Conservation (phyloP, 1,140 invertebrate species). For the Drosophila bipectinata region DNA sequence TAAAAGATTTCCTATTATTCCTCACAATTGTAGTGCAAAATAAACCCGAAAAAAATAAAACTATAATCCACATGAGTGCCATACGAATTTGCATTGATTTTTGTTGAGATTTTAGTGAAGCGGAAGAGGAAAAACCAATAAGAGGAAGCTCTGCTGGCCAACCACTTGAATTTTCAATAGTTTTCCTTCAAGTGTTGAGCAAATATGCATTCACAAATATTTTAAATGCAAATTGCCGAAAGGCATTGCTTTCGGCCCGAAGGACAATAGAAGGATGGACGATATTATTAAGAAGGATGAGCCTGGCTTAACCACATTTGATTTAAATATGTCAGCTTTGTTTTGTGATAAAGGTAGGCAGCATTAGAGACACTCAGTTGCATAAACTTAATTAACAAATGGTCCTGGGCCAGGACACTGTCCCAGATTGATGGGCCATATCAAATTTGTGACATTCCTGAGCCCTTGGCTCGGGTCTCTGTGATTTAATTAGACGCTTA, state of each 20-base stretch:
- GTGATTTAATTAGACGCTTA: slow-evolving; percentile 78
- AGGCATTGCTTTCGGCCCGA: background rate
- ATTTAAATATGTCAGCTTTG: slow-evolving; percentile 57
- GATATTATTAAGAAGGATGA: background rate
- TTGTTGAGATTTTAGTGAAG: slow-evolving; percentile 46
- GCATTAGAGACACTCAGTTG: slow-evolving; percentile 37
- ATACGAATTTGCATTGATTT: slow-evolving; percentile 70
- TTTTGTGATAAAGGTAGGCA: slow-evolving; percentile 56
- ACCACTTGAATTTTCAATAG: slow-evolving; percentile 32
- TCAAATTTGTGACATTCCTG: slow-evolving; percentile 58
- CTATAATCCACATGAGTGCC: slow-evolving; percentile 55
- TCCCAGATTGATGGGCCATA: slow-evolving; percentile 62
- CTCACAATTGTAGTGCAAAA: slow-evolving; percentile 12
- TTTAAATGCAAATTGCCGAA: slow-evolving; percentile 32
- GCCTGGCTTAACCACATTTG: slow-evolving; percentile 23
- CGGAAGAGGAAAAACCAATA: slow-evolving; percentile 15
- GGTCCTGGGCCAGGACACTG: background rate
- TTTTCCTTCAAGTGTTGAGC: slow-evolving; percentile 33
- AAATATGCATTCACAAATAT: slow-evolving; percentile 47
- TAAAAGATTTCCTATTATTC: slow-evolving; percentile 40
- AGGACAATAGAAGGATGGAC: background rate
- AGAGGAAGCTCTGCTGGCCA: slow-evolving; percentile 13
- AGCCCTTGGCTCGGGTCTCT: slow-evolving; percentile 23
- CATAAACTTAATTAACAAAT: slow-evolving; percentile 74
- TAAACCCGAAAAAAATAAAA: slow-evolving; percentile 6